Percentiles rank a stretch among this genome's conserved stretches.
These are phyloP conservation scores for Abscondita cerata DNA, from an alignment of 2,888 invertebrate species.

Conservation along the genomic window DNA sequence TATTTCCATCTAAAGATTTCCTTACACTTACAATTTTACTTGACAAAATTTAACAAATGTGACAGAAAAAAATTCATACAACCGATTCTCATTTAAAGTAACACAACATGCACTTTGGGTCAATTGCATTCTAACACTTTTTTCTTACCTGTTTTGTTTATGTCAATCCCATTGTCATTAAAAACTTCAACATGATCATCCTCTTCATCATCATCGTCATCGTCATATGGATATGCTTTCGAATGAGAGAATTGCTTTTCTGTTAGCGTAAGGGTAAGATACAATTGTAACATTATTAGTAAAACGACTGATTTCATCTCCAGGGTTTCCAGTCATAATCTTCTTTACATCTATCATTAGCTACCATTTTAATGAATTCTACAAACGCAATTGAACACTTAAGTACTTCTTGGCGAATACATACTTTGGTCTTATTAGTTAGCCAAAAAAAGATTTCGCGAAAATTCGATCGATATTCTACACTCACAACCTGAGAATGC, in stretches of 20 bases:
- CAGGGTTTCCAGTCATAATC: constrained; percentile 48
- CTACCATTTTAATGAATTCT: constrained; percentile 44
- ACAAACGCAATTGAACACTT: background rate
- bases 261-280: constrained; percentile 52
- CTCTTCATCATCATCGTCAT: constrained; percentile 51
- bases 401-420: background rate
- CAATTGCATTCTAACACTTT: no score
- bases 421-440: no score
- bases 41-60: no score
- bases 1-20: no score
- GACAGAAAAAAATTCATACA: no score
- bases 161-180: constrained; percentile 54
- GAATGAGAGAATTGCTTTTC: constrained; percentile 51
- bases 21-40: no score
- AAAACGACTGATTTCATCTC: constrained; percentile 55
- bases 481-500: background rate
- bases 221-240: constrained; percentile 49
- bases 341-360: constrained; percentile 47
- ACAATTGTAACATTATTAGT: constrained; percentile 53
- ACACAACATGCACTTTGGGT: no score
- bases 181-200: constrained; percentile 46
- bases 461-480: constrained; percentile 2
- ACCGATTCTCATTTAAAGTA: no score
- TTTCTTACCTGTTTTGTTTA: constrained; percentile 57
- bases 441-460: background rate